Evolutionary conservation across 1,140 invertebrate species (phyloP).

Genomic region (fruit fly (Drosophila melanogaster)): Release_6_plus_ISO1_MT NT_037436.4:26674001-26674500

Average conservation of each 20-base stretch:
- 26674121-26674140: too few species aligned
- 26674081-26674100: too few species aligned
- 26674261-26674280: too few species aligned
- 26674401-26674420: slow-evolving; percentile 14
- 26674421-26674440: slow-evolving; percentile 1
- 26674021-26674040: too few species aligned
- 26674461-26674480: slow-evolving; percentile 6
- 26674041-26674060: background rate
- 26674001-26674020: too few species aligned
- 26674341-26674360: too few species aligned
- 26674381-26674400: background rate
- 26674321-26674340: too few species aligned
- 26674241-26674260: background rate
- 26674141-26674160: too few species aligned
- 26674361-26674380: background rate
- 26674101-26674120: too few species aligned
- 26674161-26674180: too few species aligned
- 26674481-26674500: background rate
- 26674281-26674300: background rate
- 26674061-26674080: background rate
- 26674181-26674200: too few species aligned
- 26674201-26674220: background rate
- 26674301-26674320: too few species aligned
- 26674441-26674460: background rate
- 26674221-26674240: background rate